Percentiles rank a stretch among this genome's conserved stretches.
These are phyloP conservation scores for Atherinomorus stipes DNA, from an alignment of 2,113 vertebrate species.

Conservation along the genomic window DNA sequence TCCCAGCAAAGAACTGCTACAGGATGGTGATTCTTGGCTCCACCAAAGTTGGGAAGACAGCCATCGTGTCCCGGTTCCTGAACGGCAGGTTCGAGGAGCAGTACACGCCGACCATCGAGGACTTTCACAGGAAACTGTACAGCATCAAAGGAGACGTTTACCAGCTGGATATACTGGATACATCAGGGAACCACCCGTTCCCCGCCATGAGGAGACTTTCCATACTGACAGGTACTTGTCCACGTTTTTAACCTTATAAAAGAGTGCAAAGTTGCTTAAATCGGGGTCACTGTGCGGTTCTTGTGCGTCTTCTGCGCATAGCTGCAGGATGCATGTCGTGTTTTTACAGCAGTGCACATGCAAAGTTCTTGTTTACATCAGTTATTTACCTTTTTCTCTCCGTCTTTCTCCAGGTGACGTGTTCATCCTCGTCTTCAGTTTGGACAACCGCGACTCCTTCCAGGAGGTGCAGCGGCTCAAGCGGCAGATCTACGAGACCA, in stretches of 20 bases:
- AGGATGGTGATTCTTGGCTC: conserved; percentile 98
- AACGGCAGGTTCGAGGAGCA: conserved; percentile 95
- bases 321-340: conserved; percentile 4
- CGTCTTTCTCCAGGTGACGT: conserved; percentile 87
- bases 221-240: conserved; percentile 91
- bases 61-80: conserved; percentile 97
- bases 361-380: background rate
- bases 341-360: background rate
- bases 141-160: conserved; percentile 96
- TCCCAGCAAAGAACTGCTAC: conserved; percentile 97
- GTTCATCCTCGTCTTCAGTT: conserved; percentile 97
- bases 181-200: conserved; percentile 95
- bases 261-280: background rate
- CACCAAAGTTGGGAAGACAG: conserved; percentile 97
- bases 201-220: conserved; percentile 97
- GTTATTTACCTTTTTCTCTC: background rate
- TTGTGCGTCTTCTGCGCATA: conserved; percentile 6
- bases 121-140: conserved; percentile 99
- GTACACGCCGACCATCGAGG: conserved; percentile 98
- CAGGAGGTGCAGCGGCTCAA: conserved; percentile 96
- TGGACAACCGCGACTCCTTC: conserved; percentile 97
- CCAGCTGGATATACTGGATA: conserved; percentile 97
- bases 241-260: conserved; percentile 1
- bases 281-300: background rate
- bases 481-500: conserved; percentile 96